These are phyloP conservation scores for Diabrotica balteata DNA, from an alignment of 2,888 invertebrate species.

Conservation along the genomic window DNA sequence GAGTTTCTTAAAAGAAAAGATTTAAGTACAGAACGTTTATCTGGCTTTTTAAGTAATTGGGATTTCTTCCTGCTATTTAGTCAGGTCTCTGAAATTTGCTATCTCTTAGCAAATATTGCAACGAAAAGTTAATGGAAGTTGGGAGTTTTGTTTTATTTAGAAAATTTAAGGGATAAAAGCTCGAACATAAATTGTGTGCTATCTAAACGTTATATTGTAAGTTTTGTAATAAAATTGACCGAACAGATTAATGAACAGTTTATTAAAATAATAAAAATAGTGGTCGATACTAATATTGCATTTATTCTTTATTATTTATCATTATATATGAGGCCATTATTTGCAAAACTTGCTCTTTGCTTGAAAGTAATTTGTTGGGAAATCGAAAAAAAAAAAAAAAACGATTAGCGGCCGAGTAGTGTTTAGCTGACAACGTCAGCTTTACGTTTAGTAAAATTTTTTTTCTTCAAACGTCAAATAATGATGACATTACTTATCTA, in stretches of 20 bases:
- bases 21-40: constrained; percentile 1
- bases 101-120: constrained; percentile 1
- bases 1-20: neutral
- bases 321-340: too few relatives aligned
- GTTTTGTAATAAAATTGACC: neutral
- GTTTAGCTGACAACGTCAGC: too few relatives aligned
- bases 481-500: too few relatives aligned
- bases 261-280: too few relatives aligned
- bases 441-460: too few relatives aligned
- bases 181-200: neutral
- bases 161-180: neutral
- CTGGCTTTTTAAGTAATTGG: constrained; percentile 6
- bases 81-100: neutral
- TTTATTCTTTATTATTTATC: too few relatives aligned
- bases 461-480: too few relatives aligned
- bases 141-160: neutral
- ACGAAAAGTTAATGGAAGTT: neutral
- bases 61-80: constrained; percentile 4
- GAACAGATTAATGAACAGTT: neutral
- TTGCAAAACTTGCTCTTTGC: too few relatives aligned
- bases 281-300: too few relatives aligned
- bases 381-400: too few relatives aligned
- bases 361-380: too few relatives aligned
- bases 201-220: neutral
- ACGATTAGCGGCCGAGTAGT: too few relatives aligned